Conservation (phyloP, 2,797 vertebrate species). For the Spea hammondii region DNA sequence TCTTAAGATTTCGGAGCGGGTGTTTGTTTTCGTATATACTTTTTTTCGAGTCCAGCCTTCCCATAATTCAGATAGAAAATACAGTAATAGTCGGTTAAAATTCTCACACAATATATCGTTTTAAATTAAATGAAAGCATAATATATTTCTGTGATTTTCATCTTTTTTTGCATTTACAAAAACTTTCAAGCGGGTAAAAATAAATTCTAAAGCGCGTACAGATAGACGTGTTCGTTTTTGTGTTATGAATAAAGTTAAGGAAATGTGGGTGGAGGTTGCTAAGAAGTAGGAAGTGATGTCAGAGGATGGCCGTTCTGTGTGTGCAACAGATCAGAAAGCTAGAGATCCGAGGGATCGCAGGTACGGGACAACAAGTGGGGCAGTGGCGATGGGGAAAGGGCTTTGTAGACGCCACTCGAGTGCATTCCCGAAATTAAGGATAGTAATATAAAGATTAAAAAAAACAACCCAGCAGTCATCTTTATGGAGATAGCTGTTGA, state of each 20-base stretch:
- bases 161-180: no score
- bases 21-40: no score
- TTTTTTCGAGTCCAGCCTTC: no score
- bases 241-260: slow-evolving; percentile 35
- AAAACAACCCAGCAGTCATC: not conserved
- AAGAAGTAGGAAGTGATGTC: slow-evolving; percentile 46
- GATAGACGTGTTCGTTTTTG: not conserved
- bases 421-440: no score
- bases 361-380: slow-evolving; percentile 4
- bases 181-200: no score
- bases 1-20: no score
- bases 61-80: no score
- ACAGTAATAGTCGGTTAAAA: no score
- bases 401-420: not conserved
- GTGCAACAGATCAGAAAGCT: slow-evolving; percentile 39
- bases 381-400: not conserved
- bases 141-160: no score
- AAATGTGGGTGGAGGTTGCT: not conserved
- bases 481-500: not conserved
- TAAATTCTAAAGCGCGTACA: no score
- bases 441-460: not conserved
- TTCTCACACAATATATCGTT: no score
- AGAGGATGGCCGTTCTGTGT: slow-evolving; percentile 49
- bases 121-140: no score
- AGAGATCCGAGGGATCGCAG: slow-evolving; percentile 27